Conservation (phyloP, 2,797 vertebrate genomes). For the Dipus sagitta region DNA sequence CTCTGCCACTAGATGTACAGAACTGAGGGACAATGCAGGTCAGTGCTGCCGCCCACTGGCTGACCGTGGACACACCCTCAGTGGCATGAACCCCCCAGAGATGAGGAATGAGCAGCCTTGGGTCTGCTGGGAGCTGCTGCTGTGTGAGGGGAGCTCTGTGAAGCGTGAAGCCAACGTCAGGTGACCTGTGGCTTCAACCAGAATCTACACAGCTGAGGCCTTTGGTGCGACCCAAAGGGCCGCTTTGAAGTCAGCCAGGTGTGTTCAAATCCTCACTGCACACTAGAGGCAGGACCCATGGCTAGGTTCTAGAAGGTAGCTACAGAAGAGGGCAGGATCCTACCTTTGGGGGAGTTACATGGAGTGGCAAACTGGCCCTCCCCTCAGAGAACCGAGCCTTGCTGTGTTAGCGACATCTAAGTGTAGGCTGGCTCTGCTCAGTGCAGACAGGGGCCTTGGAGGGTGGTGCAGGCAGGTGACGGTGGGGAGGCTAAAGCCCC, state of each 20-base stretch:
- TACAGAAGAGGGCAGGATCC: neutral
- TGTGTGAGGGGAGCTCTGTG: neutral
- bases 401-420: neutral
- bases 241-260: neutral
- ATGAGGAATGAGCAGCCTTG: neutral
- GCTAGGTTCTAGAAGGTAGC: neutral
- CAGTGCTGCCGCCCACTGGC: neutral
- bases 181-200: neutral
- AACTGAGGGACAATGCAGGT: neutral
- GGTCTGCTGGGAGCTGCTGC: neutral
- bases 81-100: neutral
- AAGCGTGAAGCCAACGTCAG: neutral
- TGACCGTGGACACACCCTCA: neutral
- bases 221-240: neutral
- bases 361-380: accelerated
- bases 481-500: no score
- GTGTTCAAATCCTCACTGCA: neutral
- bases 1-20: neutral
- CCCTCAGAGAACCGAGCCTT: neutral
- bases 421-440: neutral
- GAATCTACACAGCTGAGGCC: neutral
- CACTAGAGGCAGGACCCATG: no score
- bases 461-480: neutral
- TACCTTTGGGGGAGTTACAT: neutral
- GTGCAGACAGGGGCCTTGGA: no score